Base-by-base conservation (phyloP, 2,113 vertebrate species). In the Tragelaphus buxtoni region DNA sequence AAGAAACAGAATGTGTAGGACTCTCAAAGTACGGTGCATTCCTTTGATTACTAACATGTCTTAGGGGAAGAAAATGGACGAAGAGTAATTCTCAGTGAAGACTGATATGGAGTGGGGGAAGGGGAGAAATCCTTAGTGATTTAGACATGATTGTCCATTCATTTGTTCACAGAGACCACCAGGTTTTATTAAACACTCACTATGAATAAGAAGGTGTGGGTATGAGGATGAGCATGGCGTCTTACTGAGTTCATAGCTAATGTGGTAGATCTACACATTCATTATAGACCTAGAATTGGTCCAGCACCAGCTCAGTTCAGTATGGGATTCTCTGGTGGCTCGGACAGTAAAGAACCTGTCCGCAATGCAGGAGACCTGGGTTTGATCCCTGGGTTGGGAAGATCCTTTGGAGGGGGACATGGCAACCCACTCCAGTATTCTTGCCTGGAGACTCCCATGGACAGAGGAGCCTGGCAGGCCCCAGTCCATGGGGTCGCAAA, bases 1-100 rank as follows among this genome's bases (percentile, higher is more conserved):
- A 92, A 98, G 97, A 97, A 98, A 97, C 93, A 97, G 94, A 91
- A 95, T 94, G 97, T 94, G 91, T 95, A 83, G 84, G 86, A 83
- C 82, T 95, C 74, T 86, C 20, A 14, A 88, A 95, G 77, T 72
- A 89, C 35, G 45, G 51, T 74, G 82, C 80, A 79, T 95, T 96
- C 88, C 77, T 97, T 97, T 98, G 92, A 95, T 97, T 88, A 77
- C 51, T 79, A 79, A 92, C 90, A 79, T 79, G 74, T 92, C 88
- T 82, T 89, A 20, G 32, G 80, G 82, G 63, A 95, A 61, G 95
- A 81, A 94, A 90, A 83, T 2, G 39, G 80, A 58, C 11, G 49
- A 81, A 55, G 51, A 81, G 85, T 53, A 90, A 86, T n/a, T 94
- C 60, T 95, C 60, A 32, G 61, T 56, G 49, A 89, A 65, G n/a